These are phyloP conservation scores for Magallana ariakensis DNA, from an alignment of 1,140 invertebrate species.

Conservation along the genomic window DNA sequence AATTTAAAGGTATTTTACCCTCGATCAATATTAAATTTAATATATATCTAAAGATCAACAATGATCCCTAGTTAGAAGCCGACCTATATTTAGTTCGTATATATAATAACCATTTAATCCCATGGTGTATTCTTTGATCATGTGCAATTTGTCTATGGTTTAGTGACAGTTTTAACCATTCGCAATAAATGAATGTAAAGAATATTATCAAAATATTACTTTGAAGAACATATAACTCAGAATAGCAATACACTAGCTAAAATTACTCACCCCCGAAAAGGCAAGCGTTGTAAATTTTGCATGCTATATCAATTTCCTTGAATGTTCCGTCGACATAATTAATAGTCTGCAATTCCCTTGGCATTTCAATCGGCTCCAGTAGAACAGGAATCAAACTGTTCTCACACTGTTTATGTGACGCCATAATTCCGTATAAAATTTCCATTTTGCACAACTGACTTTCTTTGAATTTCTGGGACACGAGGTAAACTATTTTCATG, in stretches of 20 bases:
- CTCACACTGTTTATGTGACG: not conserved
- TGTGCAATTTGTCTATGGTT: too few species aligned
- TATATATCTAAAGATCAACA: too few species aligned
- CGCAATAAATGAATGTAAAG: too few species aligned
- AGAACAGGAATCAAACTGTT: not conserved
- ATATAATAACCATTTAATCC: too few species aligned
- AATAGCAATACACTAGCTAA: not conserved
- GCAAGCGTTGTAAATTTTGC: not conserved
- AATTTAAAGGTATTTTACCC: too few species aligned
- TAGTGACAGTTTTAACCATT: too few species aligned
- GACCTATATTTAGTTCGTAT: too few species aligned
- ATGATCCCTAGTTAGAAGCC: too few species aligned
- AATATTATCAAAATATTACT: too few species aligned
- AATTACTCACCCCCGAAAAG: not conserved
- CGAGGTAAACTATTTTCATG: conserved; percentile 1
- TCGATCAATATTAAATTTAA: too few species aligned
- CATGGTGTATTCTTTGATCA: too few species aligned
- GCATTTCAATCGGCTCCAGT: not conserved
- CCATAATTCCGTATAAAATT: not conserved
- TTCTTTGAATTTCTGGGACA: not conserved
- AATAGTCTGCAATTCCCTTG: not conserved
- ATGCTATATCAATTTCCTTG: not conserved
- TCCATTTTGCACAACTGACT: not conserved
- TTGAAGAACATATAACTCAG: too few species aligned
- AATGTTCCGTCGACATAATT: not conserved